Evolutionary conservation across 1,140 invertebrate genomes (phyloP).

Genomic region (Cheumatopsyche charites): DNA sequence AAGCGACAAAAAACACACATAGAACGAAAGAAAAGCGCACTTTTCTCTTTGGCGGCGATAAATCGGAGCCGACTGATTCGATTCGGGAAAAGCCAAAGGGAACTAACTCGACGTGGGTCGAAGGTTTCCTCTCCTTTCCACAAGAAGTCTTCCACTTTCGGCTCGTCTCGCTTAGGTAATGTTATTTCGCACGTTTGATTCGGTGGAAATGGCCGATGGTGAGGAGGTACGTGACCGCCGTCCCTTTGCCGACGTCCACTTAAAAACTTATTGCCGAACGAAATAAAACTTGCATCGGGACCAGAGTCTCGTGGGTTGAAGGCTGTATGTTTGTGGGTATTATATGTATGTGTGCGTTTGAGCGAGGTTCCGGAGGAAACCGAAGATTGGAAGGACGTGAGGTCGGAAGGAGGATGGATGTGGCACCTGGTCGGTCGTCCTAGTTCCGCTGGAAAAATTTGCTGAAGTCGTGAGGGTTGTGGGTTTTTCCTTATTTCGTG

Average conservation of each 20-base stretch:
- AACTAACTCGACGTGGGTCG: background rate
- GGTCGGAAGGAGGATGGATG: too few relatives aligned
- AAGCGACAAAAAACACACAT: slow-evolving; percentile 1
- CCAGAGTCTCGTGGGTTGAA: background rate
- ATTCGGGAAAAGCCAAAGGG: slow-evolving; percentile 19
- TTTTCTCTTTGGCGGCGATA: too few relatives aligned
- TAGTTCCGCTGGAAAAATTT: too few relatives aligned
- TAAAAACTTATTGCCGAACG: slow-evolving; percentile 40
- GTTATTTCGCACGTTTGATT: slow-evolving; percentile 39
- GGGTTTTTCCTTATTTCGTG: too few relatives aligned
- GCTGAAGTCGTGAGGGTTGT: too few relatives aligned
- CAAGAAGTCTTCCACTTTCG: background rate
- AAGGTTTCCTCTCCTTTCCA: background rate
- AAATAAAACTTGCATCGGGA: slow-evolving; percentile 39
- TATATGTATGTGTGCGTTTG: too few relatives aligned
- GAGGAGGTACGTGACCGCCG: slow-evolving; percentile 34
- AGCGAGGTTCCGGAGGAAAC: too few relatives aligned
- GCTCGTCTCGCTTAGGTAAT: slow-evolving; percentile 5
- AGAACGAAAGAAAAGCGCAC: slow-evolving; percentile 10
- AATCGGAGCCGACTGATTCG: background rate
- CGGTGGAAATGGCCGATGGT: slow-evolving; percentile 37
- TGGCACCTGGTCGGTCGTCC: too few relatives aligned
- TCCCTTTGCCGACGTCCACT: slow-evolving; percentile 26
- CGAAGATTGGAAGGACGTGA: too few relatives aligned
- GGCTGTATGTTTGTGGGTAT: too few relatives aligned